Evolutionary conservation across 1,140 invertebrate species (phyloP), one percentile per base, ranked within the genome.

Genomic region (Galendromus occidentalis): DNA sequence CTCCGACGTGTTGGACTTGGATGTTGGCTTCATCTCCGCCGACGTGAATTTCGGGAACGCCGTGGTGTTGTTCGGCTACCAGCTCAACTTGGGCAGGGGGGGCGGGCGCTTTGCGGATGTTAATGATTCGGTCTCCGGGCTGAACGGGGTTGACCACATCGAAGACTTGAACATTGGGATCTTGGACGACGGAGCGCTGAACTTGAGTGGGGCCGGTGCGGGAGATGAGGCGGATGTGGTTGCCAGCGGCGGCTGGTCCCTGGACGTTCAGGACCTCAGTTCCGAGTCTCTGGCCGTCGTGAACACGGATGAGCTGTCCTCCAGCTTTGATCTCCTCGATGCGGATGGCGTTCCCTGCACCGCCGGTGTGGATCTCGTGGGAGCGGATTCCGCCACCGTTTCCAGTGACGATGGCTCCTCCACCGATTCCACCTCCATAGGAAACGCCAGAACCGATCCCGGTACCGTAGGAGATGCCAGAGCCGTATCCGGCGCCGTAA

Each of bases 51-150:
- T 59, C 51, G 22, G 51, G 51, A 25, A 33, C 51, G 51, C 25
- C 51, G 2, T 59, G 51, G 14, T 59, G 51, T 33, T 59, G 51
- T 33, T 59, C 51, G 20, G 51, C 51, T 17, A 59, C 22, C 14
- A 59, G 20, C 20, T 59, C 51, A 9, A 59, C 51, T 9, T 59
- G 51, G 9, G 51, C 51, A 9, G 51, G 51, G 14, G 51, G 51
- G 33, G 51, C 51, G 51, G 51, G 51, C 2, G 51, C 51, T 33
- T 59, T 59, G 22, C 51, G 51, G 51, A 59, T 59, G 22, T 59
- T 59, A 22, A 59, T 59, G 51, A 59, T 33, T 17, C 51, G 51
- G 51, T 59, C 51, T 59, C 51, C 51, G 1, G 51, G 51, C 51
- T 20, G 14, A 25, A 22, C n/a, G 25, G 51, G 51, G 51, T 59